Evolutionary conservation across 1,140 invertebrate genomes (phyloP).

Genomic region (Leptopilina boulardi): DNA sequence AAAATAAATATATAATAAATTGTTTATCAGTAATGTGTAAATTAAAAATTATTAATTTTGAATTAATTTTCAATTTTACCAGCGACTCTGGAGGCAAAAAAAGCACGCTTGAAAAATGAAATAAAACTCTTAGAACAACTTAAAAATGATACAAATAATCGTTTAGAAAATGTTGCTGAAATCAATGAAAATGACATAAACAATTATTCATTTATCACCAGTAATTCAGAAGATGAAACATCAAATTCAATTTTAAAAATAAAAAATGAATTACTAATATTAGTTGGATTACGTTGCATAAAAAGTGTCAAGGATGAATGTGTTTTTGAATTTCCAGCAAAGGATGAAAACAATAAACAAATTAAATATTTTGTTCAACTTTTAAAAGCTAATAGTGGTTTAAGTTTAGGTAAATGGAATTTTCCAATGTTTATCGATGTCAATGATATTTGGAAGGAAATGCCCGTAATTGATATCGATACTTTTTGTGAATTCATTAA

Average conservation of each 20-base stretch:
- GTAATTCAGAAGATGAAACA: not conserved
- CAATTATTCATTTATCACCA: not conserved
- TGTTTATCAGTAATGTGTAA: too few relatives aligned
- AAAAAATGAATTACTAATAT: constrained; percentile 47
- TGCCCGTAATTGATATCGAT: constrained; percentile 39
- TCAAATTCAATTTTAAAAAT: constrained; percentile 21
- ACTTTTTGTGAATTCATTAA: constrained; percentile 48
- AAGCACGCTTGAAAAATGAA: constrained; percentile 44
- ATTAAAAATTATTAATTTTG: not conserved
- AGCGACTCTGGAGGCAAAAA: constrained; percentile 42
- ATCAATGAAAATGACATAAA: not conserved
- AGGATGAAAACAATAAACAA: not conserved
- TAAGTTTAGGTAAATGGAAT: constrained; percentile 56
- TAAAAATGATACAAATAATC: constrained; percentile 42
- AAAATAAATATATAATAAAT: too few relatives aligned
- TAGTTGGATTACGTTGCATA: constrained; percentile 51
- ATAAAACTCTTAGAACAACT: constrained; percentile 49
- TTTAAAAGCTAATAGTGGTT: constrained; percentile 29
- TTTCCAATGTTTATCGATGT: constrained; percentile 57
- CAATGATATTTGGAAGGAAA: constrained; percentile 40
- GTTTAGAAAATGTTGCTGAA: constrained; percentile 4
- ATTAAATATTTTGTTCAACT: constrained; percentile 50
- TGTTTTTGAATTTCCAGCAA: constrained; percentile 51
- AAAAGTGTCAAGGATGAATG: constrained; percentile 41
- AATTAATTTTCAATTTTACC: not conserved